These are phyloP conservation scores for Taenaris catops DNA, from an alignment of 2,888 invertebrate genomes.

Conservation along the genomic window DNA sequence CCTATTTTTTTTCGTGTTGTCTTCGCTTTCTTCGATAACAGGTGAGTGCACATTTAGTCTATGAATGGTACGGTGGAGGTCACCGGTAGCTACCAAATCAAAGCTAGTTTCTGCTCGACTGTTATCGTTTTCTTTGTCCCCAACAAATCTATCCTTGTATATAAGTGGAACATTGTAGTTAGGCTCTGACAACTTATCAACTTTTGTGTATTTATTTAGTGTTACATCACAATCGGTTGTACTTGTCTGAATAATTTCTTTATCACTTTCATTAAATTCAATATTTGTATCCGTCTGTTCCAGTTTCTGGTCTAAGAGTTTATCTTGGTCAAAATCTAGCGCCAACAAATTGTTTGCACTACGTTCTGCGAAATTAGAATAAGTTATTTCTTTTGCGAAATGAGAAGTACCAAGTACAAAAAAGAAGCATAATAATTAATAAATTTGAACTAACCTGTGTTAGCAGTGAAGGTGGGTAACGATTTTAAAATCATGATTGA, in stretches of 20 bases:
- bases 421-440: no score
- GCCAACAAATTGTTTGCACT: constrained; percentile 4
- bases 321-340: constrained; percentile 4
- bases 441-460: no score
- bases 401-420: no score
- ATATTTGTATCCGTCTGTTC: constrained; percentile 9
- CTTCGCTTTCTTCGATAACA: constrained; percentile 46
- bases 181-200: constrained; percentile 1
- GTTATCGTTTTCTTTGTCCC: no score
- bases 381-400: no score
- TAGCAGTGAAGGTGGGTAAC: constrained; percentile 23
- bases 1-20: constrained; percentile 35
- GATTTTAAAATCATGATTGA: constrained; percentile 51
- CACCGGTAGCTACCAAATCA: constrained; percentile 34
- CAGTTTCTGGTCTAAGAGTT: constrained; percentile 1
- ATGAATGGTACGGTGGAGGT: constrained; percentile 42
- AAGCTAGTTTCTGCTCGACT: no score
- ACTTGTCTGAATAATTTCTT: not conserved
- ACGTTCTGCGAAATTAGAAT: constrained; percentile 14
- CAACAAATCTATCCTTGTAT: no score
- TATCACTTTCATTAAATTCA: constrained; percentile 13
- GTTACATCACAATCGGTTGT: not conserved
- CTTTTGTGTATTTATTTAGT: constrained; percentile 1
- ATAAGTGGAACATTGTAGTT: not conserved
- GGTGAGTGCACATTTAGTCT: constrained; percentile 40